These are phyloP conservation scores for Anomalospiza imberbis DNA, from an alignment of 2,797 vertebrate genomes.

Conservation along the genomic window DNA sequence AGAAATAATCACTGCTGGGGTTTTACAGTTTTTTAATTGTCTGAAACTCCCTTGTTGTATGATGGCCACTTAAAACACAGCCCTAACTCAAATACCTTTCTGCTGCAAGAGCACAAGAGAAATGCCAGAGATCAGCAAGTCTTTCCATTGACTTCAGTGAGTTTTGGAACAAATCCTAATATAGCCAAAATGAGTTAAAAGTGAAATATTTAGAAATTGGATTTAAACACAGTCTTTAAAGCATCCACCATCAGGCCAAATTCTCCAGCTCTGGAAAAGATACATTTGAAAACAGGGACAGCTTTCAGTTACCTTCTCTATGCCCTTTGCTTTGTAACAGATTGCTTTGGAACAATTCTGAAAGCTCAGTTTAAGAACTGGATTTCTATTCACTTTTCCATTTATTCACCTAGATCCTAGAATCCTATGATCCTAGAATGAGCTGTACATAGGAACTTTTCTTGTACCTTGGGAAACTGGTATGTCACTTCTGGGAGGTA, in stretches of 20 bases:
- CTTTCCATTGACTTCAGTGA: neutral
- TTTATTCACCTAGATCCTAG: neutral
- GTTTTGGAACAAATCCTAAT: conserved; percentile 36
- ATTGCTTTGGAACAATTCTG: neutral
- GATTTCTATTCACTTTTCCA: neutral
- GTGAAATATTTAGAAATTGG: conserved; percentile 20
- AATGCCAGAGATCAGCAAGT: conserved; percentile 25
- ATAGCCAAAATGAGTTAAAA: conserved; percentile 2
- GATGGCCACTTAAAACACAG: neutral
- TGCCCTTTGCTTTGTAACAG: neutral
- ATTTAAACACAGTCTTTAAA: conserved; percentile 23
- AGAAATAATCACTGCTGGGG: neutral
- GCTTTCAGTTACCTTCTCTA: neutral
- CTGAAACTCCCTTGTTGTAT: neutral
- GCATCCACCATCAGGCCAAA: neutral
- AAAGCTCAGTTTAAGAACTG: neutral
- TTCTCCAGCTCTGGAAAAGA: neutral
- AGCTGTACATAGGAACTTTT: neutral
- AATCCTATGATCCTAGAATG: neutral
- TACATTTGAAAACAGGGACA: neutral
- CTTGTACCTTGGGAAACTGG: conserved; percentile 97
- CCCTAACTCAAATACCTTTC: neutral
- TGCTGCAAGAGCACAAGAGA: neutral
- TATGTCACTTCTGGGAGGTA: conserved; percentile 95
- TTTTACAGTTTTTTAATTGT: neutral